Base-by-base conservation (phyloP, 2,797 vertebrate genomes). In the Halcyon chelicuti region DNA sequence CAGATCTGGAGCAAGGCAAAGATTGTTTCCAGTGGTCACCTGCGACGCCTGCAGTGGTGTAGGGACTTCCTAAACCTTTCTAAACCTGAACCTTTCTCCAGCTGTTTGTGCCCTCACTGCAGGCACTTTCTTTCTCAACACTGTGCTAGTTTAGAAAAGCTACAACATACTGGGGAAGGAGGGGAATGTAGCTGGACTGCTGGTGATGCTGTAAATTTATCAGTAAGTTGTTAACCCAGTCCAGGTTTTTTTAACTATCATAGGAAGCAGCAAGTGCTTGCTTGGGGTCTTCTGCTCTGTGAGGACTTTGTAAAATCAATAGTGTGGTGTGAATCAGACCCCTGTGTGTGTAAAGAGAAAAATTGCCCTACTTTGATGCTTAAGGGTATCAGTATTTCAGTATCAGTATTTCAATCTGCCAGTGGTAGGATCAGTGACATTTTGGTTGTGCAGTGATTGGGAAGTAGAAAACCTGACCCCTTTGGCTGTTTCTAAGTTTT, bases 401-500 rank as follows among this genome's bases (percentile, higher is more conserved):
- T 47, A 28, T 58, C 44, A 44, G 26, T 52, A 31, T 58, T 55
- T 57, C 44, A 44, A 37, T 75, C 39, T 47, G 23, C 47, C 25
- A 9, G 21, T 26, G 9, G 6, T 55, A 20, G 46, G 40, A 39
- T 29, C 10, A 29, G 57, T 72, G 66, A 52, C 17, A 49, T 71
- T 52, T 33, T 46, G 17, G 5, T 58, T 42, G 35, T 31, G 39
- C 57, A 46, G 57, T 52, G 62, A 9, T 33, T 37, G 26, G 31
- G 51, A 46, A 13, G 23, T 19, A 26, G 35, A 18, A 82, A 37
- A 14, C 14, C 1, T 19, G 0, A 19, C 4, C 14, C 0, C 1
- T 82, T 49, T 60, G 35, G 11, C n/a, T 87, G 33, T 49, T 82
- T 46, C 31, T 60, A 7, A 49, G 25, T 25, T 17, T 35, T 61